Evolutionary conservation across 2,797 vertebrate genomes (phyloP).

Genomic region (Caiman crocodilus): DNA sequence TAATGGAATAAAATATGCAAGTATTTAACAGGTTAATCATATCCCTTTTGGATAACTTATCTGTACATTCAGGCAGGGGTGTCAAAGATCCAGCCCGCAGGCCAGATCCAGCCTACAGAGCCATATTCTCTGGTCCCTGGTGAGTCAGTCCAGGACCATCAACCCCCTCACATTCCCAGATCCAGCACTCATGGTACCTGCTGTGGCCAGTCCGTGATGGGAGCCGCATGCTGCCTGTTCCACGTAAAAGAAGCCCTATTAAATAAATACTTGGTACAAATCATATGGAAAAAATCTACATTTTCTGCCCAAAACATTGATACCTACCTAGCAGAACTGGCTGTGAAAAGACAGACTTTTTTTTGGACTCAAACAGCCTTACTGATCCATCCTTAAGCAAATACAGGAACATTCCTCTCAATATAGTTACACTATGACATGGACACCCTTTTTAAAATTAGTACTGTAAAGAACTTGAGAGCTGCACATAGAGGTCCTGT

Average conservation of each 20-base stretch:
- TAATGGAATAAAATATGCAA: neutral
- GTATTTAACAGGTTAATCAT: neutral
- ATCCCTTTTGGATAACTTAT: neutral
- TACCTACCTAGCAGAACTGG: neutral
- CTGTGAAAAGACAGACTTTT: neutral
- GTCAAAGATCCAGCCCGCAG: no score
- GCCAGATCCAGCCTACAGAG: no score
- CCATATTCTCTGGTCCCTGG: no score
- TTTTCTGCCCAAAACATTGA: neutral
- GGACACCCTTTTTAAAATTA: slow-evolving; percentile 13
- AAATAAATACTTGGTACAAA: neutral
- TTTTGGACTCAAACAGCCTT: neutral
- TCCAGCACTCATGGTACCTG: no score
- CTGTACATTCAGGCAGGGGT: neutral
- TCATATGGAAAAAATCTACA: neutral
- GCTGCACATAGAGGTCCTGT: neutral
- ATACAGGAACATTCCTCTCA: neutral
- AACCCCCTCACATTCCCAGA: no score
- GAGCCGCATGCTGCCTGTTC: no score
- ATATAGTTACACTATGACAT: neutral
- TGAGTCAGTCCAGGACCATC: no score
- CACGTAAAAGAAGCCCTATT: neutral
- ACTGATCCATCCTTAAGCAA: neutral
- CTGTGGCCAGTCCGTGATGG: no score
- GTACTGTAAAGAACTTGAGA: neutral